A percentile compares a stretch with the other conserved stretches of the same genome.
Evolutionary conservation across 2,797 vertebrate genomes (phyloP).

Genomic region (Alfaro cultratus): DNA sequence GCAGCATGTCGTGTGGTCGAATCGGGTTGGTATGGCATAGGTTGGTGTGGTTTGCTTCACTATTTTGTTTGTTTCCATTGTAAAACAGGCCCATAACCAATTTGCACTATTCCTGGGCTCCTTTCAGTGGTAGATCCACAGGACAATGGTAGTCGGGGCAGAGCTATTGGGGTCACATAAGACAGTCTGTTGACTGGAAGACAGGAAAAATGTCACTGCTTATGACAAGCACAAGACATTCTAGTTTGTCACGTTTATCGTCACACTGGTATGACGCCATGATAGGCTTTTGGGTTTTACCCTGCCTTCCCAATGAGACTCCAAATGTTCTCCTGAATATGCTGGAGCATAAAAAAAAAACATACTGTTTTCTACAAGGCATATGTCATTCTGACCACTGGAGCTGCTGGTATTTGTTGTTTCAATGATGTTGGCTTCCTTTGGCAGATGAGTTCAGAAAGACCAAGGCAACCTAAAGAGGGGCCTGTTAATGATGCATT

Average conservation of each 20-base stretch:
- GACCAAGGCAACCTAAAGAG: not conserved
- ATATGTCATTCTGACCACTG: not conserved
- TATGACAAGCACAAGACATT: too few species aligned
- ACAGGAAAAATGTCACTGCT: too few species aligned
- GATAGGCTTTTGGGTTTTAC: not conserved
- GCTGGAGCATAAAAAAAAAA: not conserved
- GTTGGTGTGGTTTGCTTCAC: too few species aligned
- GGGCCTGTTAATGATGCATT: not conserved
- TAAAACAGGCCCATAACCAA: too few species aligned
- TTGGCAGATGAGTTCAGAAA: not conserved
- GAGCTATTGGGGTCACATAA: too few species aligned
- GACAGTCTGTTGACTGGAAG: too few species aligned
- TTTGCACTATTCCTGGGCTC: too few species aligned
- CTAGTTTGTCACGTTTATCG: too few species aligned
- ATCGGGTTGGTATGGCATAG: too few species aligned
- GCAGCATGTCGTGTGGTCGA: too few species aligned
- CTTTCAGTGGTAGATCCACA: not conserved
- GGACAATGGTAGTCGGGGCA: not conserved
- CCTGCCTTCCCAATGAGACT: not conserved
- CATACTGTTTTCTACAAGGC: not conserved
- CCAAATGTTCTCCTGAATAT: not conserved
- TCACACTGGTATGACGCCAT: too few species aligned
- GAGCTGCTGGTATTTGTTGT: not conserved
- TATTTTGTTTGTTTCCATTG: too few species aligned
- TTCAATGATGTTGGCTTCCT: not conserved